These are phyloP conservation scores for Cettia cetti DNA, from an alignment of 2,113 vertebrate species.

Conservation along the genomic window DNA sequence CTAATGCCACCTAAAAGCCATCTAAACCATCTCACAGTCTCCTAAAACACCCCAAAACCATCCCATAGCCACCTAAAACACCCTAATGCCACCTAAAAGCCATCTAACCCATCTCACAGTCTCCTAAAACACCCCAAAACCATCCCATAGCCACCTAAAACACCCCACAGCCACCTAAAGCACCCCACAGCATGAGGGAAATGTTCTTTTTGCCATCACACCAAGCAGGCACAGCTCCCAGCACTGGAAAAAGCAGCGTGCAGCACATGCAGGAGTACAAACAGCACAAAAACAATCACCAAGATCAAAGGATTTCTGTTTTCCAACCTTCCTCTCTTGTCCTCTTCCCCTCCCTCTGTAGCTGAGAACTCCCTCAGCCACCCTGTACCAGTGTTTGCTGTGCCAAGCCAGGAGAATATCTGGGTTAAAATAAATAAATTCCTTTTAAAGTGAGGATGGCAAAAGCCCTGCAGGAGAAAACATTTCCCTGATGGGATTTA, in stretches of 20 bases:
- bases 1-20: too few species aligned
- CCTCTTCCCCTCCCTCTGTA: background rate
- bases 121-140: background rate
- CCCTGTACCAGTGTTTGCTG: background rate
- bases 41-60: background rate
- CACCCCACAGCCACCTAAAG: rapidly evolving
- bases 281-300: background rate
- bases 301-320: background rate
- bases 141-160: background rate
- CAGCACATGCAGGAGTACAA: background rate
- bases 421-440: background rate
- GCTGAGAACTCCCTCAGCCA: background rate
- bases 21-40: rapidly evolving
- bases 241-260: background rate
- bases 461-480: background rate
- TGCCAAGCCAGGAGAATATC: background rate
- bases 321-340: background rate
- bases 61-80: background rate
- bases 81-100: rapidly evolving
- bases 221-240: background rate
- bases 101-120: background rate
- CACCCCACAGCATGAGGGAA: background rate
- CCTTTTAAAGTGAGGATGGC: background rate
- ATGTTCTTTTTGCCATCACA: background rate
- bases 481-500: background rate